These are phyloP conservation scores for Morpho helenor DNA, from an alignment of 2,888 invertebrate species.

Conservation along the genomic window DNA sequence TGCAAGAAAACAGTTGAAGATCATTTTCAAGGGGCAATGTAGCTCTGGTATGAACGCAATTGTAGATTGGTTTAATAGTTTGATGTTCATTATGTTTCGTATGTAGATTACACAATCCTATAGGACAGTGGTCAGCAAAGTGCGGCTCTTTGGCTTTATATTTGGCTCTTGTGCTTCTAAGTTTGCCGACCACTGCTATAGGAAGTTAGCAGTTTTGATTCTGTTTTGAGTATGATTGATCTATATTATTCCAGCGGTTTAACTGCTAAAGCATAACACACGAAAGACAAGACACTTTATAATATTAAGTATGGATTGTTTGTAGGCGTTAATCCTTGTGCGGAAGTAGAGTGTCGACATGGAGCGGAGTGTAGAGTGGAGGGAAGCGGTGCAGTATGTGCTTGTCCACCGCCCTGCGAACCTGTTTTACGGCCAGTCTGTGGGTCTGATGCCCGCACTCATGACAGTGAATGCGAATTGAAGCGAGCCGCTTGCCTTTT, in stretches of 20 bases:
- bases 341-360: slow-evolving; percentile 86
- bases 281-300: too few species aligned
- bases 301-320: neutral
- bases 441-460: slow-evolving; percentile 90
- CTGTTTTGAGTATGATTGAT: too few species aligned
- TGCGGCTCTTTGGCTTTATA: too few species aligned
- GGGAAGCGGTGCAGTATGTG: slow-evolving; percentile 85
- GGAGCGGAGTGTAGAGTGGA: slow-evolving; percentile 92
- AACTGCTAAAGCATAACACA: too few species aligned
- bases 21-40: slow-evolving; percentile 91
- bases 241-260: too few species aligned
- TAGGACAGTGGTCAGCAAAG: too few species aligned
- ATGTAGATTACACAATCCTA: neutral
- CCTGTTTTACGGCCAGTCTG: slow-evolving; percentile 90
- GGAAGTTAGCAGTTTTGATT: too few species aligned
- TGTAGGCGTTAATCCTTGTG: slow-evolving; percentile 91
- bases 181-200: too few species aligned
- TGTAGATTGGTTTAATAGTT: neutral
- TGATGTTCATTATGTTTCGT: neutral
- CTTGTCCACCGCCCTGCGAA: slow-evolving; percentile 90
- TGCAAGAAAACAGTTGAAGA: slow-evolving; percentile 84
- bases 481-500: slow-evolving; percentile 83
- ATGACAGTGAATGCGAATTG: slow-evolving; percentile 90
- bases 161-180: too few species aligned
- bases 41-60: slow-evolving; percentile 81